Conservation (phyloP, 2,888 invertebrate genomes). For the Omphaloscelis lunosa region DNA sequence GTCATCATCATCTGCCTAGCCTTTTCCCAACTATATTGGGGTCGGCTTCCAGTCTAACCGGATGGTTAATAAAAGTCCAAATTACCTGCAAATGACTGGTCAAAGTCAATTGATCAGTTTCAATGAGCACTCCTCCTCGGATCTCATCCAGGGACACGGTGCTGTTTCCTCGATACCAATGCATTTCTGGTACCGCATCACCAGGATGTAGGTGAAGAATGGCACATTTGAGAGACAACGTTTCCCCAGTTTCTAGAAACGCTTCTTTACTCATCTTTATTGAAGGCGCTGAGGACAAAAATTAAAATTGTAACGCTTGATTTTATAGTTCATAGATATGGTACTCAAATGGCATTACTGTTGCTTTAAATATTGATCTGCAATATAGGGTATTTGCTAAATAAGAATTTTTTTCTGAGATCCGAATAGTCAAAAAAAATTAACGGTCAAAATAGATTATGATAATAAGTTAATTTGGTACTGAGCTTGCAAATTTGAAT, state of each 20-base stretch:
- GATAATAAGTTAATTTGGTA: too few relatives aligned
- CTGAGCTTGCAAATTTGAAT: background rate
- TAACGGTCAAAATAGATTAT: too few relatives aligned
- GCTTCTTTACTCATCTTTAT: slow-evolving; percentile 86
- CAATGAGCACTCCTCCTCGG: slow-evolving; percentile 88
- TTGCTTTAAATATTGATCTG: too few relatives aligned
- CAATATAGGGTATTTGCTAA: too few relatives aligned
- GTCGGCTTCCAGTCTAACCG: too few relatives aligned
- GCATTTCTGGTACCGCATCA: slow-evolving; percentile 77
- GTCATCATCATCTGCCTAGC: too few relatives aligned
- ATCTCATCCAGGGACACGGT: slow-evolving; percentile 81
- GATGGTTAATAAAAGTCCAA: too few relatives aligned
- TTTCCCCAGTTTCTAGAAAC: slow-evolving; percentile 86
- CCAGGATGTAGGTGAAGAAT: slow-evolving; percentile 81
- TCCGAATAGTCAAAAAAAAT: too few relatives aligned
- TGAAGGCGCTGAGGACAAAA: slow-evolving; percentile 80
- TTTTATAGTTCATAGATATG: too few relatives aligned
- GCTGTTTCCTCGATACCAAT: slow-evolving; percentile 84
- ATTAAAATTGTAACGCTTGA: background rate
- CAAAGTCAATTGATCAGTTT: slow-evolving; percentile 84
- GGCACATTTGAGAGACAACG: slow-evolving; percentile 84
- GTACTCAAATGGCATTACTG: too few relatives aligned
- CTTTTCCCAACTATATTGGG: too few relatives aligned
- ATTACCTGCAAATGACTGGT: slow-evolving; percentile 86
- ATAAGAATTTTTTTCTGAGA: too few relatives aligned